phyloP scores from a whole-genome alignment of 2,113 vertebrate species.

The Scomber colias region DNA sequence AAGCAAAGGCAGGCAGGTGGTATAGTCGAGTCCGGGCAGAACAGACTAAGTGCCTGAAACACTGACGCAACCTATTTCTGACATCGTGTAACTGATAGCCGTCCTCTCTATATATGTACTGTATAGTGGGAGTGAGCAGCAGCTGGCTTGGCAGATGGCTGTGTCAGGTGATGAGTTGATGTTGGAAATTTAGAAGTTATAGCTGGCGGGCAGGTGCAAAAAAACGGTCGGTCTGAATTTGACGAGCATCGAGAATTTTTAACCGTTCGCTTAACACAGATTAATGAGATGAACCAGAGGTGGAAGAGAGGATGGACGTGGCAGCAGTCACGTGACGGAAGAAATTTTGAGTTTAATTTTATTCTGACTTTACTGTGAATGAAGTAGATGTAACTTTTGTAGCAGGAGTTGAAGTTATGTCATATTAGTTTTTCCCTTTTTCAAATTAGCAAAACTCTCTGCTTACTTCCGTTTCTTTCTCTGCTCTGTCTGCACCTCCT shows the following conservation, averaged over 20 bases:
- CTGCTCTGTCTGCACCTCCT: neutral
- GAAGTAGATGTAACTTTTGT: neutral
- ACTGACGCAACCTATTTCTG: neutral
- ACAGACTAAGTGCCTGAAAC: neutral
- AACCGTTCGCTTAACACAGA: constrained; percentile 6
- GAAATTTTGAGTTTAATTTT: neutral
- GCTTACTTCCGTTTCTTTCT: neutral
- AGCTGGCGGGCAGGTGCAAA: constrained; percentile 28
- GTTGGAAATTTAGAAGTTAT: constrained; percentile 13
- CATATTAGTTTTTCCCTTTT: neutral
- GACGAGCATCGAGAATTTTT: neutral
- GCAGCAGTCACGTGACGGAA: neutral
- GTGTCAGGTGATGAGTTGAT: neutral
- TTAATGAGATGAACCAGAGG: constrained; percentile 20
- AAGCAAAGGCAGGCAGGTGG: neutral
- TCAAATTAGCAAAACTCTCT: neutral
- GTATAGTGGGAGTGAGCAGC: constrained; percentile 27
- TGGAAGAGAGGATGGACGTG: neutral
- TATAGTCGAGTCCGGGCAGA: neutral
- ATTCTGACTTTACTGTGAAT: neutral
- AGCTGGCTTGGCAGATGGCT: constrained; percentile 41
- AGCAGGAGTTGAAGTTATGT: too few species aligned
- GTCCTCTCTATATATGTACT: neutral
- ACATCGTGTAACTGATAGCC: constrained; percentile 23
- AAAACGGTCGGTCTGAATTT: constrained; percentile 9